These are phyloP conservation scores for Oreocharis arfaki DNA, from an alignment of 2,113 vertebrate species.

Conservation along the genomic window DNA sequence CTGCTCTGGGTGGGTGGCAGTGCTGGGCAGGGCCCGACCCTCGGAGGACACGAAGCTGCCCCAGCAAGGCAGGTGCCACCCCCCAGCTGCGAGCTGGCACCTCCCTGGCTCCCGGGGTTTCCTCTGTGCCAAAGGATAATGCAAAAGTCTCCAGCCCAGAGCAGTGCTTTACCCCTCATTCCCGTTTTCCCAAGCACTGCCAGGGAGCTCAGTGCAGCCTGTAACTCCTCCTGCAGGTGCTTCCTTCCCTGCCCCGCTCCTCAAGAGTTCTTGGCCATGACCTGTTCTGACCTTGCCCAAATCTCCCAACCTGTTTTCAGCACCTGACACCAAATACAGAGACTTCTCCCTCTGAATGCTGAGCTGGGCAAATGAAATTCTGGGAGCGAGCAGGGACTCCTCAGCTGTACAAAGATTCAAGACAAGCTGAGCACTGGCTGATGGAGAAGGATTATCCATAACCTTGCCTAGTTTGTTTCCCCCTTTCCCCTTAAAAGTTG, in stretches of 20 bases:
- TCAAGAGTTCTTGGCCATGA: accelerated
- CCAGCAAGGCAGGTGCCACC: neutral
- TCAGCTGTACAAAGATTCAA: accelerated
- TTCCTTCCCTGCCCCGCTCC: neutral
- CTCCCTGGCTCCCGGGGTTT: neutral
- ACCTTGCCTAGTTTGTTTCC: neutral
- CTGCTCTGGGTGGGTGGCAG: accelerated
- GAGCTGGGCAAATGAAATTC: neutral
- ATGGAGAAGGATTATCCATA: no score
- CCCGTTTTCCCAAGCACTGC: no score
- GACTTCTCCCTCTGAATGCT: neutral
- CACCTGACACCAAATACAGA: accelerated
- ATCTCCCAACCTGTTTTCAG: neutral
- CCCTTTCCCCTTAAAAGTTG: neutral
- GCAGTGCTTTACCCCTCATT: accelerated
- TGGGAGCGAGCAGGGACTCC: neutral
- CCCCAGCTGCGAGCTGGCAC: neutral
- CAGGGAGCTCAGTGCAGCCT: neutral
- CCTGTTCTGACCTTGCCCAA: neutral
- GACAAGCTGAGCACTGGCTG: neutral
- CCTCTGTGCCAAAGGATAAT: accelerated
- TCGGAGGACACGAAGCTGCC: accelerated
- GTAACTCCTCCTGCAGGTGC: neutral
- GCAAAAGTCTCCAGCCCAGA: no score
- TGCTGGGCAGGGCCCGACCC: accelerated